These are phyloP conservation scores for Drosophila suboccidentalis DNA, from an alignment of 2,888 invertebrate genomes.

Conservation along the genomic window DNA sequence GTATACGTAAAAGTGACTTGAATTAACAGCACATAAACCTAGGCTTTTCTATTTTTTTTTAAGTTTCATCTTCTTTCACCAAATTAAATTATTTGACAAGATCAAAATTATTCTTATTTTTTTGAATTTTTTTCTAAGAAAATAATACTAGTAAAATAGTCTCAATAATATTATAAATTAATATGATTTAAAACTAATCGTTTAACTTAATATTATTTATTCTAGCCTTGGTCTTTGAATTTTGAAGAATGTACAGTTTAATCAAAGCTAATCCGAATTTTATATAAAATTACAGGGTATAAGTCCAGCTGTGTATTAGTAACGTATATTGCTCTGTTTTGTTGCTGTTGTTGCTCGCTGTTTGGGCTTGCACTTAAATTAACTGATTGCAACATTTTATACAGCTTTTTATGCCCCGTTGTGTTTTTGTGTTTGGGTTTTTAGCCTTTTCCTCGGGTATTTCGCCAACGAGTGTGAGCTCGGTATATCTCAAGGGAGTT, in stretches of 20 bases:
- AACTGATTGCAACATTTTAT: constrained; percentile 82
- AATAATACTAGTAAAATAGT: too few relatives aligned
- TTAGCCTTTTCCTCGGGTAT: constrained; percentile 52
- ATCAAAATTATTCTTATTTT: too few relatives aligned
- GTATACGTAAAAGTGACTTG: not conserved
- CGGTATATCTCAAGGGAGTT: constrained; percentile 67
- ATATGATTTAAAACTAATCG: too few relatives aligned
- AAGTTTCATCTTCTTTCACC: not conserved
- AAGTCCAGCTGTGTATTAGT: not conserved
- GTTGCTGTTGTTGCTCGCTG: constrained; percentile 44
- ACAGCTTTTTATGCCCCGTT: constrained; percentile 73
- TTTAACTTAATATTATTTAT: too few relatives aligned
- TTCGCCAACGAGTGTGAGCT: constrained; percentile 14
- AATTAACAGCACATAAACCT: not conserved
- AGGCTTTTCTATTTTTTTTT: not conserved
- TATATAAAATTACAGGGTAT: constrained; percentile 22
- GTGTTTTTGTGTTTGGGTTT: constrained; percentile 39
- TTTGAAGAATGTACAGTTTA: not conserved
- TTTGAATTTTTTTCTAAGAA: too few relatives aligned
- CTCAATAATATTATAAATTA: too few relatives aligned
- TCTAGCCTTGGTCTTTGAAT: too few relatives aligned
- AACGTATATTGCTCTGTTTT: constrained; percentile 22
- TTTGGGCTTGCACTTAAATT: constrained; percentile 80
- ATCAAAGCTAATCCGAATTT: not conserved
- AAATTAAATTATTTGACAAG: too few relatives aligned